Conservation (phyloP, 2,113 vertebrate species). For the Nerophis ophidion region DNA sequence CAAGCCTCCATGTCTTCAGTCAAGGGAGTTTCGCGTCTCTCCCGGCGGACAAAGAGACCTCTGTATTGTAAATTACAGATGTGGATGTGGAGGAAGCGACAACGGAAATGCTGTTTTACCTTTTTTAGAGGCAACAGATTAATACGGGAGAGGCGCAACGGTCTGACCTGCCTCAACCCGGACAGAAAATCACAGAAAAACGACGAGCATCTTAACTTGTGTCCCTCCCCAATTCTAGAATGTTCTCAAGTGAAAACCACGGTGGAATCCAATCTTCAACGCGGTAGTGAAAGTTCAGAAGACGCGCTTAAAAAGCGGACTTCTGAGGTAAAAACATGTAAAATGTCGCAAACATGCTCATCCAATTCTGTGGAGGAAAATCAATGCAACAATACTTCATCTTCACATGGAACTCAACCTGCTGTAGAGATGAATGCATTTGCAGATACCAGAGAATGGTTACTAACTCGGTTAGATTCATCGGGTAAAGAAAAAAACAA, state of each 20-base stretch:
- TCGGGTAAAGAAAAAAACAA: background rate
- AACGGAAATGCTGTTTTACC: conserved; percentile 19
- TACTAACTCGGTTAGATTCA: background rate
- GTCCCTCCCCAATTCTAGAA: background rate
- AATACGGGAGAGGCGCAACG: background rate
- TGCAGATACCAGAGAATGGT: background rate
- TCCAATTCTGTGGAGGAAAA: background rate
- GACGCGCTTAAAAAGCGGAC: background rate
- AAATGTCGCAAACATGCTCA: background rate
- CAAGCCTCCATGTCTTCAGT: conserved; percentile 18
- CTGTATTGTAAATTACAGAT: conserved; percentile 42
- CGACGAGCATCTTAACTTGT: background rate
- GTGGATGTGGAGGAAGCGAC: conserved; percentile 54
- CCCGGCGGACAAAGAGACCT: conserved; percentile 39
- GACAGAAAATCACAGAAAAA: conserved; percentile 1
- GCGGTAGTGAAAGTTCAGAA: conserved; percentile 7
- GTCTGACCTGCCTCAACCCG: background rate
- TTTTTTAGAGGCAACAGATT: conserved; percentile 16
- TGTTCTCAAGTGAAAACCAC: background rate
- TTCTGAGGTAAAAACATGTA: background rate
- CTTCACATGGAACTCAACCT: background rate
- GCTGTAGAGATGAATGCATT: background rate
- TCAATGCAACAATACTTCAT: background rate
- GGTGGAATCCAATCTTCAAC: background rate
- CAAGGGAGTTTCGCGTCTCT: conserved; percentile 37